Evolutionary conservation across 2,113 vertebrate genomes (phyloP).

Genomic region (Neotoma lepida): DNA sequence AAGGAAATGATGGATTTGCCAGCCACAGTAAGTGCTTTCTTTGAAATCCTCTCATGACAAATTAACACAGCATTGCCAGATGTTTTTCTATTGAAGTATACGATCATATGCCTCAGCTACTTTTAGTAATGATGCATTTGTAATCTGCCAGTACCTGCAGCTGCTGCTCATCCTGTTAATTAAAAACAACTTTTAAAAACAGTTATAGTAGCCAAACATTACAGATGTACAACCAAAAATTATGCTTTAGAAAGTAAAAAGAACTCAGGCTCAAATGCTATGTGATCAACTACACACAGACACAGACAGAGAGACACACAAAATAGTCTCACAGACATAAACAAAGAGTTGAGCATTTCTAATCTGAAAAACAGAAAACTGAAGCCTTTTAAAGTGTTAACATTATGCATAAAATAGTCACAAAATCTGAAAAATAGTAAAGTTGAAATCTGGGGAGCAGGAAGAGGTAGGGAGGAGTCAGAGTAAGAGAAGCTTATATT

Average conservation of each 20-base stretch:
- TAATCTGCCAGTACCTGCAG: conserved; percentile 87
- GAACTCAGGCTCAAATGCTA: conserved; percentile 69
- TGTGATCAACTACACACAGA: conserved; percentile 12
- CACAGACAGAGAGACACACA: not conserved
- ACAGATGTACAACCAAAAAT: conserved; percentile 81
- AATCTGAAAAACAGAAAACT: not conserved
- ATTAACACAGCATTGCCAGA: conserved; percentile 84
- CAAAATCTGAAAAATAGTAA: not conserved
- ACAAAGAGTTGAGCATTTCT: not conserved
- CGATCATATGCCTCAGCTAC: conserved; percentile 87
- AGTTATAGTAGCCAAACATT: conserved; percentile 81
- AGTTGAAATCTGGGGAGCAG: not conserved
- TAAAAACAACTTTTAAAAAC: conserved; percentile 79
- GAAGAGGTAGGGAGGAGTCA: not conserved
- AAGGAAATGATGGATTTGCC: conserved; percentile 78
- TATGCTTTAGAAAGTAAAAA: conserved; percentile 71
- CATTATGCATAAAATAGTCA: not conserved
- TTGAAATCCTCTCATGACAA: conserved; percentile 82
- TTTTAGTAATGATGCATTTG: conserved; percentile 86
- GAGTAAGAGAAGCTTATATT: not conserved
- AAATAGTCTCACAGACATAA: not conserved
- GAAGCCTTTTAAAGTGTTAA: not conserved
- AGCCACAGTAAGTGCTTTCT: conserved; percentile 81
- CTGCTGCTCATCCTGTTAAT: conserved; percentile 85
- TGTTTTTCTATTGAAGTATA: conserved; percentile 84